Percentiles rank a stretch among this genome's conserved stretches.
phyloP scores from a whole-genome alignment of 2,113 vertebrate species.

The Hemichromis elongatus region DNA sequence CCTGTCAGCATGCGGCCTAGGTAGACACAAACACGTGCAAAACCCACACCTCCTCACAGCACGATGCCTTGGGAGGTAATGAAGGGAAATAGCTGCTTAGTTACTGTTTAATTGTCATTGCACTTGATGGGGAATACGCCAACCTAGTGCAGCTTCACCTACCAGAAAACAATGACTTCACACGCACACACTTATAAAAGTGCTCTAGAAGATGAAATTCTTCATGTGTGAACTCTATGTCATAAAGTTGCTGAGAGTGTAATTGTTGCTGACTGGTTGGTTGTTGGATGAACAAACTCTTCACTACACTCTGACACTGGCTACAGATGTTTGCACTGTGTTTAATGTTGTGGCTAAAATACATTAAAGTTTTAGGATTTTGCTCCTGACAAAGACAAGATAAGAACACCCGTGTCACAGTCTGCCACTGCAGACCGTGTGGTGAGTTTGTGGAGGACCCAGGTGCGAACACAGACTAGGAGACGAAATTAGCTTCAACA shows the following conservation, averaged over 20 bases:
- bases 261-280: background rate
- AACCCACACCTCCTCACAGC: conserved; percentile 31
- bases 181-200: background rate
- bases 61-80: conserved; percentile 86
- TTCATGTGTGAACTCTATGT: background rate
- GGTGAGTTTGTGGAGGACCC: too few relatives aligned
- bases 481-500: too few relatives aligned
- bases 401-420: background rate
- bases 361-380: background rate
- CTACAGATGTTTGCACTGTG: background rate
- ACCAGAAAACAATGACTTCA: conserved; percentile 89
- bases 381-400: background rate
- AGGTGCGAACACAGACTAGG: too few relatives aligned
- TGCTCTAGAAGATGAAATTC: background rate
- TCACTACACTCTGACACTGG: background rate
- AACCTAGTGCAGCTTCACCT: conserved; percentile 90
- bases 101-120: conserved; percentile 98
- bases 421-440: too few relatives aligned
- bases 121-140: conserved; percentile 92
- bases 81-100: conserved; percentile 93
- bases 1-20: background rate
- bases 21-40: background rate
- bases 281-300: background rate
- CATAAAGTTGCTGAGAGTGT: background rate
- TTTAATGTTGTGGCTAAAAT: background rate